Base-by-base conservation (phyloP, 2,888 invertebrate genomes). In the Subacronicta megacephala region DNA sequence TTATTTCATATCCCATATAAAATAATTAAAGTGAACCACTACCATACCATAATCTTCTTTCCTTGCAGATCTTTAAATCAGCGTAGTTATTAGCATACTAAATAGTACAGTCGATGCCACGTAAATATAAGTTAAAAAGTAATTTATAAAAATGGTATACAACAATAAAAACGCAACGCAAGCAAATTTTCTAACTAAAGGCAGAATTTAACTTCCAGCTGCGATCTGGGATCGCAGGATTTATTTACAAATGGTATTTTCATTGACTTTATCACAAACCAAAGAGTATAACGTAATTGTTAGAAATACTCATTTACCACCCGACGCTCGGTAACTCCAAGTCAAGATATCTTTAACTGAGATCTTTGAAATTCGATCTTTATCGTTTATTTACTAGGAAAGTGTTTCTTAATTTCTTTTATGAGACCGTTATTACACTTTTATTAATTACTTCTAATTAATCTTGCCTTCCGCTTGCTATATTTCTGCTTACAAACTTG, bases 301-400 rank as follows among this genome's bases (percentile, higher is more conserved):
- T 60, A 49, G 67, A 57, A 64, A 64, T 58, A 52, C 55, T 53
- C 52, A 62, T 72, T 62, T 55, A 50, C 38, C 55, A 29, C 29
- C 41, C 35, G 15, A 36, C 31, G 40, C 31, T 52, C 43, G 17
- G 54, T 35, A n/a, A n/a, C n/a, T n/a, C n/a, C 33, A 33, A 37
- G 18, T 43, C 18, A 15, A 17, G 37, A 49, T 71, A 77, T 78
- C 70, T 55, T 0, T 62, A 66, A 61, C 64, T 50, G 43, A 44
- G 51, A 72, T 77, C 77, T 75, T 55, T 63, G 72, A 56, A 72
- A 68, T 52, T 63, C 37, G 72, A 75, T 68, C 58, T 38, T 43
- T 63, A 71, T 69, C 47, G 12, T 61, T 54, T 61, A 59, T 60
- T 71, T 70, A 57, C 56, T 46, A 64, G 35, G 36, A 65, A 59